phyloP scores from a whole-genome alignment of 2,797 vertebrate genomes.

The Leptoclinus maculatus region DNA sequence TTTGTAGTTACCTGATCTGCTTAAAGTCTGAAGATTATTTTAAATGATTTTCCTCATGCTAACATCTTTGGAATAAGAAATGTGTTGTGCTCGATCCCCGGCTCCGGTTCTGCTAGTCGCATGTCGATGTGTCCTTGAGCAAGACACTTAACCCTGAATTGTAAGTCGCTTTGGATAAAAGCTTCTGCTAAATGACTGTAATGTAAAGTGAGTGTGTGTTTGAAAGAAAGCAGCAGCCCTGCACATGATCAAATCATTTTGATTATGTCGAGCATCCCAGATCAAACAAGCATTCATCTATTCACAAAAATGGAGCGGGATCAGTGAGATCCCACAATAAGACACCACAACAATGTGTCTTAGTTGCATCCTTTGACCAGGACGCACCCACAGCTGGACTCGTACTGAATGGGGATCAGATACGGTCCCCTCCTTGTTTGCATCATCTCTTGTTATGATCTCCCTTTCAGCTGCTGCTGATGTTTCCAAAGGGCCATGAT shows the following conservation, averaged over 20 bases:
- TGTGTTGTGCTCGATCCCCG: background rate
- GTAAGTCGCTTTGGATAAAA: too few relatives aligned
- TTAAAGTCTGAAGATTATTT: background rate
- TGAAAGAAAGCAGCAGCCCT: slow-evolving; percentile 1
- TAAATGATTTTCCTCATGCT: background rate
- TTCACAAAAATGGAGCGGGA: slow-evolving; percentile 20
- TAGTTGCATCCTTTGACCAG: slow-evolving; percentile 46
- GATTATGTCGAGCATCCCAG: slow-evolving; percentile 39
- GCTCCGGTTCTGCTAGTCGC: too few relatives aligned
- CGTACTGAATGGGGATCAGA: slow-evolving; percentile 31
- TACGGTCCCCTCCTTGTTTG: slow-evolving; percentile 3
- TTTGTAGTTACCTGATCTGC: background rate
- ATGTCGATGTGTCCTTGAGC: too few relatives aligned
- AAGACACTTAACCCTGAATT: too few relatives aligned
- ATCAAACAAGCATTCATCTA: slow-evolving; percentile 43
- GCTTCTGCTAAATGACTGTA: too few relatives aligned
- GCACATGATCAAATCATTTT: slow-evolving; percentile 20
- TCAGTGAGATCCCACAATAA: slow-evolving; percentile 50
- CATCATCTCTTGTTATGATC: slow-evolving; percentile 35
- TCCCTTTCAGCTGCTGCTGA: slow-evolving; percentile 51
- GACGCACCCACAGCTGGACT: slow-evolving; percentile 42
- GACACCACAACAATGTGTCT: slow-evolving; percentile 22
- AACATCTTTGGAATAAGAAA: background rate
- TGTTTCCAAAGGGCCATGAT: slow-evolving; percentile 16
- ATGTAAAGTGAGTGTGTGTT: background rate